Evolutionary conservation across 2,797 vertebrate species (phyloP), one percentile per base, ranked within the genome.

Genomic region (Xiphorhynchus erythropygius): DNA sequence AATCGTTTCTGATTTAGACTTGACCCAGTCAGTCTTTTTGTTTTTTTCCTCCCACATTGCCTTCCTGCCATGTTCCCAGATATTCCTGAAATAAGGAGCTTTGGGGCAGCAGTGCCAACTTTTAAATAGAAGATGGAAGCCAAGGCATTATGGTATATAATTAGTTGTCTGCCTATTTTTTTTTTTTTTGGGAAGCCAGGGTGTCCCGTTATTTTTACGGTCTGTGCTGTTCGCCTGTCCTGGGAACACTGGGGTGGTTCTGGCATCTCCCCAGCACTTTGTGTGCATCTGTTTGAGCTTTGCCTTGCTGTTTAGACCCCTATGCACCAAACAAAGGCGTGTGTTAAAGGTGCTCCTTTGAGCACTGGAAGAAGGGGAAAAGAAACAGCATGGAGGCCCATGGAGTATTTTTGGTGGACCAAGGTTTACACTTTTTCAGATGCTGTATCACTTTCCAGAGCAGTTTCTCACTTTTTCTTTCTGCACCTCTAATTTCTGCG

Each of bases 101-200:
- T 67, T 0, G 19, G 11, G 52, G 63, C 60, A 44, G 44, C 0
- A 0, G 52, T 80, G 87, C 56, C 68, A 69, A 24, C 73, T 78
- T 95, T 85, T 74, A 92, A 76, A 65, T 41, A 56, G 81, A 62
- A 79, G 37, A 42, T 87, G 62, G 46, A 68, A 83, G 69, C 71
- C 7, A 23, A 74, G 46, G 62, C 69, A 49, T 69, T 84, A 18
- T 0, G 7, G 18, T 44, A 11, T 1, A 18, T 63, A 46, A 28
- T 42, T 64, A 52, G 10, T 46, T 87, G 27, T n/a, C 78, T 73
- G 75, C n/a, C 37, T 53, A 42, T 77, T 80, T 68, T 33, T 87
- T 28, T 46, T 52, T 57, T 62, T 87, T 69, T 64, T 80, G 75
- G 86, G 63, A 79, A 89, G 67, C 37, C 39, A 41, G 35, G 13